Evolutionary conservation across 2,888 invertebrate genomes (phyloP), one percentile per base, ranked within the genome.

Genomic region (Meganola albula): DNA sequence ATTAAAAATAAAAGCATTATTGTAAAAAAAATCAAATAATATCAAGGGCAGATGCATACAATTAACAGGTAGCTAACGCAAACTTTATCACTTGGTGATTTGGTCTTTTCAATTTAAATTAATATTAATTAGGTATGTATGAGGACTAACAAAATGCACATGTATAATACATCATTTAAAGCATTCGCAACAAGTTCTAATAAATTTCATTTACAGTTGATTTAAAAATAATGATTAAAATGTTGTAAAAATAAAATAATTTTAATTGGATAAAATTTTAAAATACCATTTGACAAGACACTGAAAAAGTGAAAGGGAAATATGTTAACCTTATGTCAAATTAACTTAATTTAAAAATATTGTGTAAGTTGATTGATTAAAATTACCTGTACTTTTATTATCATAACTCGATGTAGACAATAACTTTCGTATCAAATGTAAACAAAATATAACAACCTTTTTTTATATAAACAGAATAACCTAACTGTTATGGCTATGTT

Each of bases 1-100:
- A 80, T 78, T 80, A 76, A 80, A 79, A 82, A 80, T 82, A 84
- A 82, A 84, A 82, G 79, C 77, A 76, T 74, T 75, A 76, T 69
- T 75, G 76, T 75, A 71, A 80, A n/a, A n/a, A n/a, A n/a, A 82
- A 71, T 79, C 71, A 77, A 82, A 79, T 83, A 83, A 82, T 84
- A 83, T 84, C 84, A 82, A 77, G 74, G 77, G 73, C 70, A 73
- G 78, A 80, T 74, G 72, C 74, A 73, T 71, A 72, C 61, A 74
- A 65, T 70, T 70, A 62, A 69, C n/a, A n/a, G n/a, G n/a, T 64
- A 68, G 59, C 58, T 67, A 74, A 77, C 66, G 53, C 60, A 68
- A 71, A 69, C 66, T 70, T 70, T 58, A 78, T 82, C 85, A 85
- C 85, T 84, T 75, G 55, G 84, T 84, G 84, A 83, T 75, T 79